These are phyloP conservation scores for Diarsia mendica DNA, from an alignment of 2,888 invertebrate species.

Conservation along the genomic window DNA sequence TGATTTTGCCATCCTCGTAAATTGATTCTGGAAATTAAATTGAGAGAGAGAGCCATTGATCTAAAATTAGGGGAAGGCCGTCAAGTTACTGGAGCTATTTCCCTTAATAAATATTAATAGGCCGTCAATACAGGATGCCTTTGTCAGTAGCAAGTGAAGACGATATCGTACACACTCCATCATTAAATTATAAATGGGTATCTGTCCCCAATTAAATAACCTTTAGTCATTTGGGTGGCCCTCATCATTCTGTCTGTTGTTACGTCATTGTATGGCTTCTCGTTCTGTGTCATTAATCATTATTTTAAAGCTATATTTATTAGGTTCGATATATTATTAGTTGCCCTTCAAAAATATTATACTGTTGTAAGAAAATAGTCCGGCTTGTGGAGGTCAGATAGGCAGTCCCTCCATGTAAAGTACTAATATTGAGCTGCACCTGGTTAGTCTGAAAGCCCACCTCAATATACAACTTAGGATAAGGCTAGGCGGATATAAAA, in stretches of 20 bases:
- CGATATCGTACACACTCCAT: constrained; percentile 43
- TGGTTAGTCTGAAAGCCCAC: too few relatives aligned
- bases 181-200: constrained; percentile 47
- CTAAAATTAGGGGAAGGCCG: constrained; percentile 73
- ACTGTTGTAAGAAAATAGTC: not conserved
- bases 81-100: constrained; percentile 75
- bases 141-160: constrained; percentile 67
- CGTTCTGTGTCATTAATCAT: constrained; percentile 13
- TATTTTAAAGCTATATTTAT: not conserved
- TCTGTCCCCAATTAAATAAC: constrained; percentile 43
- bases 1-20: constrained; percentile 63
- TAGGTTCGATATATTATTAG: not conserved
- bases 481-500: too few relatives aligned
- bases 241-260: constrained; percentile 15
- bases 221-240: constrained; percentile 34
- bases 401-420: too few relatives aligned
- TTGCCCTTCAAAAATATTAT: not conserved
- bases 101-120: constrained; percentile 81
- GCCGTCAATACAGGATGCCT: constrained; percentile 73
- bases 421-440: too few relatives aligned
- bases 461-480: too few relatives aligned
- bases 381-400: too few relatives aligned
- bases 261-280: constrained; percentile 19
- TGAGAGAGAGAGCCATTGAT: constrained; percentile 71
- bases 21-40: constrained; percentile 66